Percentiles rank a stretch among this genome's conserved stretches.
These are phyloP conservation scores for Rallus crepitans DNA, from an alignment of 2,797 vertebrate genomes.

Conservation along the genomic window DNA sequence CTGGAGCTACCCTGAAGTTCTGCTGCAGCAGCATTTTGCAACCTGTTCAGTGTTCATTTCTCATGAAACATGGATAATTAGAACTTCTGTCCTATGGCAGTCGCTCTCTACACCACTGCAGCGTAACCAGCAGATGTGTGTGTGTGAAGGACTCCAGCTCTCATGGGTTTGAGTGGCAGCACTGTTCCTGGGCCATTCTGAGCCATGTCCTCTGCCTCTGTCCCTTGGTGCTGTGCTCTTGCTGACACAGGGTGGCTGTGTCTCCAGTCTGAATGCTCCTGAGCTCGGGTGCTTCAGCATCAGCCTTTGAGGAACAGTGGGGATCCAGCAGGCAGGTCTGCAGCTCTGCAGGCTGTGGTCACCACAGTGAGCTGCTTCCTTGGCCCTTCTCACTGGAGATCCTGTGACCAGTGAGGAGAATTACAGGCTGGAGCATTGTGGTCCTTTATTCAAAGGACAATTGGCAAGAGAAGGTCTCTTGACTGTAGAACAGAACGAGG, in stretches of 20 bases:
- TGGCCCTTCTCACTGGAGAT: not conserved
- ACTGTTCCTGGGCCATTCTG: not conserved
- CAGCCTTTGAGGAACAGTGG: fast-evolving
- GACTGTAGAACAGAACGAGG: constrained; percentile 14
- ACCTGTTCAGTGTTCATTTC: not conserved
- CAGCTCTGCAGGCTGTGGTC: not conserved
- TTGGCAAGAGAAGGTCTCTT: constrained; percentile 10
- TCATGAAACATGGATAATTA: not conserved
- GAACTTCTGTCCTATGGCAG: not conserved
- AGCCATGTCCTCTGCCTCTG: not conserved
- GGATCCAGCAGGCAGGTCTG: not conserved
- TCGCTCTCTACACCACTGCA: not conserved
- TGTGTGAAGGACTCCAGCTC: not conserved
- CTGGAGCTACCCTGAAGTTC: not conserved
- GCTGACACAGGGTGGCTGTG: not conserved
- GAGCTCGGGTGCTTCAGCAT: not conserved
- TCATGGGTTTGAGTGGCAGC: not conserved
- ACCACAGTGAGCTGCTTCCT: not conserved
- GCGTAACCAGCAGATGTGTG: not conserved
- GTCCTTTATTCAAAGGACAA: not conserved
- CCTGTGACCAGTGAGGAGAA: not conserved
- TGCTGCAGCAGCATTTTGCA: not conserved
- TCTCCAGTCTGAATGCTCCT: not conserved
- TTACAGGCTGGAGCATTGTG: not conserved
- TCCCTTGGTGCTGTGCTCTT: fast-evolving